These are phyloP conservation scores for Danio aesculapii DNA, from an alignment of 2,797 vertebrate species.

Conservation along the genomic window DNA sequence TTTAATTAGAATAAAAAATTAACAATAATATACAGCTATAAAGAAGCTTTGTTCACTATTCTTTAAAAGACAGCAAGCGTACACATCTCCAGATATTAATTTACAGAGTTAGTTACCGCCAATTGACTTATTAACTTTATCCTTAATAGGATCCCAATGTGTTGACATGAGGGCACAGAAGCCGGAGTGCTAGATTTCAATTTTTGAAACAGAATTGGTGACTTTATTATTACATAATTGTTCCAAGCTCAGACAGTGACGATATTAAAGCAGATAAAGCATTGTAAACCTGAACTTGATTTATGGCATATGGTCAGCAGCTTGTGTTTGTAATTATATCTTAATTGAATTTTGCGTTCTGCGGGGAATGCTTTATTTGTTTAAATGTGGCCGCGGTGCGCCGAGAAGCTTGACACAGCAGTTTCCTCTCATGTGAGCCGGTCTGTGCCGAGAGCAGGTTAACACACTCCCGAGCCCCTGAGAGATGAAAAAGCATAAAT, in stretches of 20 bases:
- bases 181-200: constrained; percentile 7
- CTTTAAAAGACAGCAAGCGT: neutral
- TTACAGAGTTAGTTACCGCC: neutral
- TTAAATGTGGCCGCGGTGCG: constrained; percentile 44
- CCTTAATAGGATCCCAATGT: constrained; percentile 37
- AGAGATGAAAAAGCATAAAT: constrained; percentile 83
- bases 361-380: constrained; percentile 58
- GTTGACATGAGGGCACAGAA: constrained; percentile 11
- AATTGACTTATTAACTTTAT: constrained; percentile 38
- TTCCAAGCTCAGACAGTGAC: constrained; percentile 28
- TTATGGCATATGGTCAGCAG: constrained; percentile 59
- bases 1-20: neutral
- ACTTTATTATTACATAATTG: constrained; percentile 44
- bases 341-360: constrained; percentile 63
- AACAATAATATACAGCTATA: neutral
- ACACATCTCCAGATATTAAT: neutral
- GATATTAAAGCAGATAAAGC: constrained; percentile 57
- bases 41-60: neutral
- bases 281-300: constrained; percentile 57
- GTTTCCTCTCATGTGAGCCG: constrained; percentile 73
- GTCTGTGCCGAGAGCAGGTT: constrained; percentile 74
- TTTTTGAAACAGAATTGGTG: constrained; percentile 33
- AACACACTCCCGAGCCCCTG: constrained; percentile 72
- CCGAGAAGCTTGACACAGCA: constrained; percentile 76
- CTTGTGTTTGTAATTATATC: constrained; percentile 63